Evolutionary conservation across 2,113 vertebrate species (phyloP).

Genomic region (Brachyistius frenatus): DNA sequence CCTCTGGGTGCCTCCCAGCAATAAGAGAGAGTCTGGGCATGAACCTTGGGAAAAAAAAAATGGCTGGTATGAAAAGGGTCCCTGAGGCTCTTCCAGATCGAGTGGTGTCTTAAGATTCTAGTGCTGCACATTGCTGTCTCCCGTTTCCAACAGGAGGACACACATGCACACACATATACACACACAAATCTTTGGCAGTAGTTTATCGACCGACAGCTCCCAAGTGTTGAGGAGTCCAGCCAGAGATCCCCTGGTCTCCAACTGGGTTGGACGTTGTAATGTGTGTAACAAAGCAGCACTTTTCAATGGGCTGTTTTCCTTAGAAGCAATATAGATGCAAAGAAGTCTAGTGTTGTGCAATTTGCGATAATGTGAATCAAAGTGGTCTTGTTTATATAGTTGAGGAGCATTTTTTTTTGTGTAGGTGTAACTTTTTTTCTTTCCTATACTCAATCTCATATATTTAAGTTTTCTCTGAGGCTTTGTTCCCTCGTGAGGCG

Average conservation of each 20-base stretch:
- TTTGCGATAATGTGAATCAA: slow-evolving; percentile 12
- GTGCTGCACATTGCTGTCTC: slow-evolving; percentile 56
- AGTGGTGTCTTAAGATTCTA: slow-evolving; percentile 82
- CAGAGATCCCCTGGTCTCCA: slow-evolving; percentile 66
- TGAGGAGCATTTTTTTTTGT: slow-evolving; percentile 5
- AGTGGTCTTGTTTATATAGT: not conserved
- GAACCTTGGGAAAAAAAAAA: slow-evolving; percentile 76
- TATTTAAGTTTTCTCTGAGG: slow-evolving; percentile 12
- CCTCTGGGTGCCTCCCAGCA: slow-evolving; percentile 83
- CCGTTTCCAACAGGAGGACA: slow-evolving; percentile 52
- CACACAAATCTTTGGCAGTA: slow-evolving; percentile 52
- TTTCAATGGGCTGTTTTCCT: slow-evolving; percentile 38
- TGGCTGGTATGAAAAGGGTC: slow-evolving; percentile 80
- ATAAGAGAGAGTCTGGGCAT: slow-evolving; percentile 81
- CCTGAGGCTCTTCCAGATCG: slow-evolving; percentile 86
- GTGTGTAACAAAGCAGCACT: slow-evolving; percentile 35
- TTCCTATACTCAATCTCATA: not conserved
- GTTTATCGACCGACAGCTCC: slow-evolving; percentile 66
- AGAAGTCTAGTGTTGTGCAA: slow-evolving; percentile 12
- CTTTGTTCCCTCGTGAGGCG: not conserved
- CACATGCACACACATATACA: slow-evolving; percentile 42
- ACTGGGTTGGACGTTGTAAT: slow-evolving; percentile 62
- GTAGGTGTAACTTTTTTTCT: not conserved
- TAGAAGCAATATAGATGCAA: slow-evolving; percentile 13
- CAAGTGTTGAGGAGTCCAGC: slow-evolving; percentile 63